Evolutionary conservation across 2,113 vertebrate genomes (phyloP).

Genomic region (Emberiza fucata): DNA sequence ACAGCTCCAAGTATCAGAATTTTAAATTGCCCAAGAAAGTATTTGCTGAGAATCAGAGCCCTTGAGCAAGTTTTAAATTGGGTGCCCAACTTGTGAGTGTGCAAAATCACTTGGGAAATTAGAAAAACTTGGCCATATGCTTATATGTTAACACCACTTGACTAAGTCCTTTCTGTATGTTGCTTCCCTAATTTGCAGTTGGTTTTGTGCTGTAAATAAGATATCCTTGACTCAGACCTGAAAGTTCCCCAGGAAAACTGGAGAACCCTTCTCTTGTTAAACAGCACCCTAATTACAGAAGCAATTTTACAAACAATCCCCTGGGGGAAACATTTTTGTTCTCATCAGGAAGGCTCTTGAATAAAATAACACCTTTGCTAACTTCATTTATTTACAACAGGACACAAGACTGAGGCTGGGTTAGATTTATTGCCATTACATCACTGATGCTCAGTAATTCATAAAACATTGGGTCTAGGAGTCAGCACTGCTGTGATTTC

Average conservation of each 20-base stretch:
- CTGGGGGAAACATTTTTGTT: not conserved
- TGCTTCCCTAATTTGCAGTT: constrained; percentile 30
- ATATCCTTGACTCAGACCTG: not conserved
- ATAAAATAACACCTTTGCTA: constrained; percentile 64
- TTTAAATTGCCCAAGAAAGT: constrained; percentile 1
- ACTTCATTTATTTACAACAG: constrained; percentile 69
- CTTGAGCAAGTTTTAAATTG: constrained; percentile 3
- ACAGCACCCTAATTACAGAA: constrained; percentile 40
- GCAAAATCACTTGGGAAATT: constrained; percentile 34
- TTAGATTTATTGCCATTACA: constrained; percentile 72
- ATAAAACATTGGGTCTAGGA: constrained; percentile 71
- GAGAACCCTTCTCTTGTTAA: constrained; percentile 36
- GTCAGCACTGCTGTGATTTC: constrained; percentile 74
- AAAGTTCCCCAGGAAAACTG: constrained; percentile 35
- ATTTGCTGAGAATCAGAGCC: not conserved
- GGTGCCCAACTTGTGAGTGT: not conserved
- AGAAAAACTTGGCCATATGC: constrained; percentile 23
- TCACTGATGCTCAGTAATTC: constrained; percentile 73
- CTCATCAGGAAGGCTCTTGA: constrained; percentile 43
- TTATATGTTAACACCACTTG: constrained; percentile 35
- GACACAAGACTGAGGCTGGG: constrained; percentile 59
- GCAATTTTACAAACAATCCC: constrained; percentile 43
- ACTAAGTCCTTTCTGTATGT: constrained; percentile 30
- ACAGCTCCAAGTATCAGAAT: not conserved
- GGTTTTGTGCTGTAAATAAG: constrained; percentile 39